Conservation (phyloP, 2,888 invertebrate species). For the Epirrhoe tristata region DNA sequence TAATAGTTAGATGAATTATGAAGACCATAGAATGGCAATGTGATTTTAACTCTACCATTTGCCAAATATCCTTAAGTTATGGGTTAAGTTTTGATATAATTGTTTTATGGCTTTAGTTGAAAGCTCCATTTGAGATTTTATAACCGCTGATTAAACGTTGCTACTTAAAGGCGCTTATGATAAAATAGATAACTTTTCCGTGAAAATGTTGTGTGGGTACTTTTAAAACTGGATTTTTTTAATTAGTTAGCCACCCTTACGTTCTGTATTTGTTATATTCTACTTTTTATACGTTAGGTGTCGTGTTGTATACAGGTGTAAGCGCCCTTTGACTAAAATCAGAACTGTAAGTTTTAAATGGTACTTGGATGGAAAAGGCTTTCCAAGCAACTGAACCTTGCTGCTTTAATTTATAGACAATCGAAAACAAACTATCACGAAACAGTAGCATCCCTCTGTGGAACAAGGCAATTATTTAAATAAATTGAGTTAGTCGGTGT, state of each 20-base stretch:
- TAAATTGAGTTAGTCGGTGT: constrained; percentile 75
- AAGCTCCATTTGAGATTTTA: constrained; percentile 34
- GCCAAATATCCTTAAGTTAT: constrained; percentile 38
- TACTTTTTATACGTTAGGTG: too few relatives aligned
- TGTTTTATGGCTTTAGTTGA: constrained; percentile 37
- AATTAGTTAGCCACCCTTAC: background rate
- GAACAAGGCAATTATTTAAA: constrained; percentile 81
- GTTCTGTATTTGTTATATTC: too few relatives aligned
- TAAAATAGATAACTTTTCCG: background rate
- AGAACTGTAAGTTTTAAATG: too few relatives aligned
- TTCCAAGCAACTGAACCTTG: background rate
- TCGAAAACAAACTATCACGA: constrained; percentile 24
- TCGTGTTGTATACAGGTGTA: too few relatives aligned
- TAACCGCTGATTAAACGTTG: constrained; percentile 26
- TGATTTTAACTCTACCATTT: constrained; percentile 35
- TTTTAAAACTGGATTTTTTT: background rate
- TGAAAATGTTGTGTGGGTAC: background rate
- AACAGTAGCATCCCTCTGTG: constrained; percentile 52
- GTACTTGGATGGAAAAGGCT: background rate
- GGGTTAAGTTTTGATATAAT: constrained; percentile 33
- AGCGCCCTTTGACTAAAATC: too few relatives aligned
- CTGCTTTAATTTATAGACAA: background rate
- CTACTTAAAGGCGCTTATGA: background rate
- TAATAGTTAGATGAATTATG: constrained; percentile 33
- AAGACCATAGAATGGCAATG: constrained; percentile 34